Base-by-base conservation (phyloP, 2,888 invertebrate species). In the Strigamia transsilvanica region DNA sequence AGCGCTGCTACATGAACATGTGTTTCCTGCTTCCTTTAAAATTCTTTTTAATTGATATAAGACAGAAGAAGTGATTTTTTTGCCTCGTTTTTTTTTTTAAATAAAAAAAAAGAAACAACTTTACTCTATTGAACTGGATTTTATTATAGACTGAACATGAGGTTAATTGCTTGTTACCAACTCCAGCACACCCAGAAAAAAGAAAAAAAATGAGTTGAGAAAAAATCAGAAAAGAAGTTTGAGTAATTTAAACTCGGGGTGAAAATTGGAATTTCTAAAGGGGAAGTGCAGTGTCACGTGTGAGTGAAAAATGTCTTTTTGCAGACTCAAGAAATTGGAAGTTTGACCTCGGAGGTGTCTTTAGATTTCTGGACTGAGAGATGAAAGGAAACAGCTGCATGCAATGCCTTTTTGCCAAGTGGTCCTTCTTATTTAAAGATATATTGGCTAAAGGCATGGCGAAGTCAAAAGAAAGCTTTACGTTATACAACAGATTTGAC, bases 171-270 rank as follows among this genome's bases (percentile, higher is more conserved):
- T 51, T 51, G 18, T 51, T 51, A 51, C 18, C 51, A 18, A 51
- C 51, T 38, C 38, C 9, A 38, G 38, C 38, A 38, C 38, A 38
- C 38, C 38, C 3, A 34, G 4, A 34, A 34, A 34, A 38, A 38
- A 38, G 6, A 38, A 38, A 38, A 38, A 38, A 6, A 38, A 6
- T 3, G 1, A 6, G 6, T 0, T 5, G 7, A 34, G 7, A 38
- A 38, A 38, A 38, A 38, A 38, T 38, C 10, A 2, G 38, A 38
- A 38, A 38, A 38, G 38, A 38, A 38, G 38, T 38, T 38, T 51
- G 18, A 51, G 51, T 51, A 51, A 51, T 18, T 51, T 51, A 51
- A 51, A 51, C 51, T 51, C 51, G 51, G 51, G 51, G 51, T 51
- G n/a, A 51, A 51, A 51, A 51, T 51, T 51, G 51, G 51, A 51